These are phyloP conservation scores for Teinopalpus imperialis DNA, from an alignment of 2,888 invertebrate genomes.

Conservation along the genomic window DNA sequence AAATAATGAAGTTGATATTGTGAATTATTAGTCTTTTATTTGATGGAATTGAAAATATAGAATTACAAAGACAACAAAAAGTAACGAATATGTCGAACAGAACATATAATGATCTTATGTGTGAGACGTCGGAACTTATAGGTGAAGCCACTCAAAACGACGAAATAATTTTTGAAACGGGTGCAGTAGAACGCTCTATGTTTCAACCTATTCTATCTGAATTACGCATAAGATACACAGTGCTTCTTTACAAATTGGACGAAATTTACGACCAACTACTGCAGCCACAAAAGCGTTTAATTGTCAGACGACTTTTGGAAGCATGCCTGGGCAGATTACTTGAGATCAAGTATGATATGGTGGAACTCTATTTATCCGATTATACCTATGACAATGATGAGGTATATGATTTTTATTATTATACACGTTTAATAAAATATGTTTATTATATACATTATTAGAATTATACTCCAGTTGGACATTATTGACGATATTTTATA, in stretches of 20 bases:
- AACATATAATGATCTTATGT: constrained; percentile 87
- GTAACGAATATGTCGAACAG: constrained; percentile 88
- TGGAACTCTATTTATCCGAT: constrained; percentile 92
- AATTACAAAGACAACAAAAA: no score
- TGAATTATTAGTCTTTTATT: no score
- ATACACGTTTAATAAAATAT: not conserved
- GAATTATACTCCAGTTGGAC: no score
- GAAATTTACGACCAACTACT: constrained; percentile 94
- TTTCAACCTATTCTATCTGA: constrained; percentile 84
- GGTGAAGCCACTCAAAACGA: constrained; percentile 84
- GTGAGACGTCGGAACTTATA: constrained; percentile 75
- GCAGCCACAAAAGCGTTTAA: constrained; percentile 94
- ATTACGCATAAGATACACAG: constrained; percentile 91
- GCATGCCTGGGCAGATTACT: constrained; percentile 90
- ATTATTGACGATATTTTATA: no score
- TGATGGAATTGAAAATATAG: no score
- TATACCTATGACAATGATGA: constrained; percentile 91
- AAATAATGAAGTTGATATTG: no score
- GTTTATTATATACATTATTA: no score
- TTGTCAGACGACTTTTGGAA: constrained; percentile 89
- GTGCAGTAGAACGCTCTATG: constrained; percentile 80
- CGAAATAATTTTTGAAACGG: constrained; percentile 83
- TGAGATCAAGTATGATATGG: constrained; percentile 94
- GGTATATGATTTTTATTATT: constrained; percentile 39
- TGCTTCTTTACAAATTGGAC: constrained; percentile 87